Percentiles rank a stretch among this genome's conserved stretches.
Conservation (phyloP, 2,888 invertebrate genomes). For the Aproaerema taeniolella region DNA sequence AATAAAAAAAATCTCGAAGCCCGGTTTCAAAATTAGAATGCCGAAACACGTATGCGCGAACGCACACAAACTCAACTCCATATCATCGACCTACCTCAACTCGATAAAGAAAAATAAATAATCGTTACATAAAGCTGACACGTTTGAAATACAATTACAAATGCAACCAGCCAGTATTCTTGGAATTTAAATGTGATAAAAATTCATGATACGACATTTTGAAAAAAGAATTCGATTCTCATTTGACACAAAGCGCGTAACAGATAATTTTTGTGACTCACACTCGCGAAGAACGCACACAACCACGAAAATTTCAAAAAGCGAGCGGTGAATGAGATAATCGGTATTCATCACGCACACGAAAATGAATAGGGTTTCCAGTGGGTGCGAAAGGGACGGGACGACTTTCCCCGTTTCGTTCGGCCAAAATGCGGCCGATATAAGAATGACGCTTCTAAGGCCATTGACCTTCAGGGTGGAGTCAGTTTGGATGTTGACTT, state of each 20-base stretch:
- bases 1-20: slow-evolving; percentile 35
- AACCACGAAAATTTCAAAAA: slow-evolving; percentile 56
- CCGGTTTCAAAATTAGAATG: slow-evolving; percentile 55
- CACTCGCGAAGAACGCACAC: slow-evolving; percentile 48
- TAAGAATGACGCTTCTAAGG: slow-evolving; percentile 73
- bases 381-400: slow-evolving; percentile 46
- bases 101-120: slow-evolving; percentile 33
- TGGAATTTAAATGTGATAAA: slow-evolving; percentile 47
- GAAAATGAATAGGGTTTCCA: slow-evolving; percentile 52
- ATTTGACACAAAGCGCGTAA: slow-evolving; percentile 49
- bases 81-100: slow-evolving; percentile 59
- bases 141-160: slow-evolving; percentile 27
- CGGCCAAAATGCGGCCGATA: slow-evolving; percentile 72
- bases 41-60: slow-evolving; percentile 45
- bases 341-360: slow-evolving; percentile 70
- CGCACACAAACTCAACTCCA: slow-evolving; percentile 26
- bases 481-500: slow-evolving; percentile 37
- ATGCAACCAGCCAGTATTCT: slow-evolving; percentile 24
- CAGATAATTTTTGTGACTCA: slow-evolving; percentile 64
- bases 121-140: slow-evolving; percentile 35
- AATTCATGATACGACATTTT: slow-evolving; percentile 53
- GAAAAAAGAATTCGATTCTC: slow-evolving; percentile 34
- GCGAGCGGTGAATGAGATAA: slow-evolving; percentile 60
- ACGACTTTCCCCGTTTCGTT: slow-evolving; percentile 52
- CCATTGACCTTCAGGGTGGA: slow-evolving; percentile 56